Conservation (phyloP, 1,140 invertebrate species). For the Dreissena rostriformis region DNA sequence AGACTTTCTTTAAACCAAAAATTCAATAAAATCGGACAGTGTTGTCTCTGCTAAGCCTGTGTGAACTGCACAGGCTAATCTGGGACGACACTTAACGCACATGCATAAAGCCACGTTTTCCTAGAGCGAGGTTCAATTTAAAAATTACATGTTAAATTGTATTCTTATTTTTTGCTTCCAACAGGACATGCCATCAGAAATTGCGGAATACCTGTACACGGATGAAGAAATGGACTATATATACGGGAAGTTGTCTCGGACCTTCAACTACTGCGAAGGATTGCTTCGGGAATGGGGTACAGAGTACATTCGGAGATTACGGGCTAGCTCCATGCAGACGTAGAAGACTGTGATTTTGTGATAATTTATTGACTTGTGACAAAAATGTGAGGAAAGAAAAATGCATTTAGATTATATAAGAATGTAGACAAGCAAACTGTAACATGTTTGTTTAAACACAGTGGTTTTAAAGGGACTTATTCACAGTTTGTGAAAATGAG, state of each 20-base stretch:
- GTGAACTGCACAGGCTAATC: no score
- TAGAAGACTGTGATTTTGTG: background rate
- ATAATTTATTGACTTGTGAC: background rate
- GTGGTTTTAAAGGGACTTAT: no score
- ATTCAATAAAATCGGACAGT: no score
- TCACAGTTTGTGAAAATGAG: no score
- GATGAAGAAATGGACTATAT: slow-evolving; percentile 76
- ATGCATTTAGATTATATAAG: background rate
- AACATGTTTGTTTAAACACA: background rate
- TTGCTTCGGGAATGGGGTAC: slow-evolving; percentile 75
- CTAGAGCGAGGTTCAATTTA: no score
- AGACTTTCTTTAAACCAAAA: no score
- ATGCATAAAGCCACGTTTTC: no score
- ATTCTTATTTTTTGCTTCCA: background rate
- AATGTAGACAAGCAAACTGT: background rate
- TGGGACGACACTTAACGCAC: no score
- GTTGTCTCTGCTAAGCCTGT: no score
- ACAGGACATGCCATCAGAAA: slow-evolving; percentile 75
- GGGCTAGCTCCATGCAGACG: slow-evolving; percentile 35
- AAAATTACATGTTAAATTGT: background rate
- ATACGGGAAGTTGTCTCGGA: slow-evolving; percentile 66
- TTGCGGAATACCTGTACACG: slow-evolving; percentile 73
- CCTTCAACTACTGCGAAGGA: slow-evolving; percentile 77
- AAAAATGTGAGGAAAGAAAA: background rate
- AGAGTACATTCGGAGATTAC: slow-evolving; percentile 72